Evolutionary conservation across 2,797 vertebrate genomes (phyloP).

Genomic region (Poeciliopsis turneri): DNA sequence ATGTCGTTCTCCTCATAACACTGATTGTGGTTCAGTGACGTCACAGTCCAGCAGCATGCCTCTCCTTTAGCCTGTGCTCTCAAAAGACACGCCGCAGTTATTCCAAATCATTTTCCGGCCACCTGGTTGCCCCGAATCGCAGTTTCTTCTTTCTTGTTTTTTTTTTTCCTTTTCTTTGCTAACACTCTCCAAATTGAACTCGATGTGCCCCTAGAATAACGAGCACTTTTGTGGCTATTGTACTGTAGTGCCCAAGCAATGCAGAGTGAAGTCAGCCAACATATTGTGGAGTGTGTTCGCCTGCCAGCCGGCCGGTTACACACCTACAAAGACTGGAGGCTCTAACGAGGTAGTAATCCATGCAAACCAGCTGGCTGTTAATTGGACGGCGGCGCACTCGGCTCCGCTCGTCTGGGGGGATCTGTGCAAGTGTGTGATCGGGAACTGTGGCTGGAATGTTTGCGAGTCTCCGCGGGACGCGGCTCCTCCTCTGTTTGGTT

Average conservation of each 20-base stretch:
- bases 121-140: neutral
- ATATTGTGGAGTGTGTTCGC: slow-evolving; percentile 3
- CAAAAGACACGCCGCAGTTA: neutral
- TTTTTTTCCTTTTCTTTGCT: neutral
- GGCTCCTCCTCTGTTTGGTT: neutral
- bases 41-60: neutral
- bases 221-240: neutral
- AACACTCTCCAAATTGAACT: neutral
- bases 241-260: neutral
- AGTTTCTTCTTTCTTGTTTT: neutral
- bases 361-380: slow-evolving; percentile 50
- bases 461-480: neutral
- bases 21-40: neutral
- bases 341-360: slow-evolving; percentile 35
- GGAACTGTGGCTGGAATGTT: neutral
- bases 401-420: neutral
- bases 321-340: slow-evolving; percentile 37
- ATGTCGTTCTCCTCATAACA: neutral
- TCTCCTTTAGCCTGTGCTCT: neutral
- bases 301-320: slow-evolving; percentile 25
- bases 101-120: neutral
- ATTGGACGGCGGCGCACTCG: slow-evolving; percentile 24
- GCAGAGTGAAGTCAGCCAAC: neutral
- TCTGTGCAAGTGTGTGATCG: neutral
- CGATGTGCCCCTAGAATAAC: neutral